Conservation (phyloP, 2,113 vertebrate species). For the Trochalopteron elliotii region DNA sequence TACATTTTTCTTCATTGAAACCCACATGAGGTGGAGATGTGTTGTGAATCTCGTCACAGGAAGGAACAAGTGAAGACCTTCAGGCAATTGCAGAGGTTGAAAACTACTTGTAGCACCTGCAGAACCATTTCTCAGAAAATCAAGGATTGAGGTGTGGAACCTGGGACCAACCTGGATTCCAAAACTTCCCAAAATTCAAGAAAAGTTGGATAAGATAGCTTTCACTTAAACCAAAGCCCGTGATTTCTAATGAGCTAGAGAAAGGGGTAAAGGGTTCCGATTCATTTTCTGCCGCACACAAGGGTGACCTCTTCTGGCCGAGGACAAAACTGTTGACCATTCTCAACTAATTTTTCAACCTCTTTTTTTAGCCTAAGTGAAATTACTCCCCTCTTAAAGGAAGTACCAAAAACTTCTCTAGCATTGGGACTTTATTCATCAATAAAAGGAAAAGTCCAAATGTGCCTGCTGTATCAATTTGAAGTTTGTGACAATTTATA, state of each 20-base stretch:
- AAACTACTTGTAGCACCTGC: not conserved
- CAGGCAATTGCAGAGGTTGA: not conserved
- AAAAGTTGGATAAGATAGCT: not conserved
- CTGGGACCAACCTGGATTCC: not conserved
- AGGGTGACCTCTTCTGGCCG: slow-evolving; percentile 50
- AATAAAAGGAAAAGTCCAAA: not conserved
- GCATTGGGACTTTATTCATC: accelerated
- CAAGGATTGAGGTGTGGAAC: not conserved
- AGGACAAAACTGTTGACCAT: not conserved
- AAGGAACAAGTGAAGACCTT: not conserved
- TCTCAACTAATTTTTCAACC: not conserved
- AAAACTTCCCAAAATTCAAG: not conserved
- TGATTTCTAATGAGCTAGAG: not conserved
- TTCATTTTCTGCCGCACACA: not conserved
- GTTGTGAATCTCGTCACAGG: not conserved
- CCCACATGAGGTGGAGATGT: not conserved
- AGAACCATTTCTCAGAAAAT: not conserved
- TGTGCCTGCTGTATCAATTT: not conserved
- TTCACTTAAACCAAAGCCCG: not conserved
- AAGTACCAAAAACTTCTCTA: not conserved
- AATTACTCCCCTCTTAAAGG: not conserved
- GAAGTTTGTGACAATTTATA: not conserved
- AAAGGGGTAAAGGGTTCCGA: not conserved
- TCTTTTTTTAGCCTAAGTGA: not conserved
- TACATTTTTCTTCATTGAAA: not conserved